Evolutionary conservation across 2,888 invertebrate species (phyloP), one percentile per base, ranked within the genome.

Genomic region (Andrena camellia): DNA sequence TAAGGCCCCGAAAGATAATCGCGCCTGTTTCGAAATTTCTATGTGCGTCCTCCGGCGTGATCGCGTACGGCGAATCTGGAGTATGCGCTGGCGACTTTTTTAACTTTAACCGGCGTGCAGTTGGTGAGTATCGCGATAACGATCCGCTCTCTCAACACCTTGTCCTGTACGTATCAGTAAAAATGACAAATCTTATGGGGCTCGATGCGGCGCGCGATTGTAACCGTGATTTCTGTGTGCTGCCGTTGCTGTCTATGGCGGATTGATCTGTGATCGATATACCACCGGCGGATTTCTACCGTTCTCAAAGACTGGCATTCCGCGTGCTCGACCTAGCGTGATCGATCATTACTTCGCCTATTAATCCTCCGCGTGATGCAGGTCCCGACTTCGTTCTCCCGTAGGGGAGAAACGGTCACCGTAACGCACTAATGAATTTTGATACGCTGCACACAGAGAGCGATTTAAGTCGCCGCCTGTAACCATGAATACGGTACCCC

Each of bases 241-340:
- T 64, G 42, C 57, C 57, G 57, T 23, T 8, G 50, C 66, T 70
- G 81, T 85, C 80, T 74, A 20, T 48, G 23, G 29, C 52, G 29
- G 88, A 90, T 89, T 86, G 90, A 90, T 88, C 86, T 71, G 64
- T 78, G 88, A 90, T 90, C 84, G 86, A 89, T 89, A 83, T 77
- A 77, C 74, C 60, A 83, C 69, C 66, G 78, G 71, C 63, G 73
- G 78, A 68, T 85, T 83, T 85, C 83, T 78, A 63, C 73, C 81
- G 86, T 75, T 81, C 77, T 86, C 81, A 85, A 89, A 88, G 88
- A 76, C 73, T 63, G 71, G 74, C 85, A 89, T 89, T 89, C 89
- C 85, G 48, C 67, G 81, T 76, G 86, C 59, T 87, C 83, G 82
- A 84, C 86, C 81, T 88, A 88, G 81, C 89, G 86, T 87, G 88